Evolutionary conservation across 2,888 invertebrate genomes (phyloP).

Genomic region (Andrena bicolor): DNA sequence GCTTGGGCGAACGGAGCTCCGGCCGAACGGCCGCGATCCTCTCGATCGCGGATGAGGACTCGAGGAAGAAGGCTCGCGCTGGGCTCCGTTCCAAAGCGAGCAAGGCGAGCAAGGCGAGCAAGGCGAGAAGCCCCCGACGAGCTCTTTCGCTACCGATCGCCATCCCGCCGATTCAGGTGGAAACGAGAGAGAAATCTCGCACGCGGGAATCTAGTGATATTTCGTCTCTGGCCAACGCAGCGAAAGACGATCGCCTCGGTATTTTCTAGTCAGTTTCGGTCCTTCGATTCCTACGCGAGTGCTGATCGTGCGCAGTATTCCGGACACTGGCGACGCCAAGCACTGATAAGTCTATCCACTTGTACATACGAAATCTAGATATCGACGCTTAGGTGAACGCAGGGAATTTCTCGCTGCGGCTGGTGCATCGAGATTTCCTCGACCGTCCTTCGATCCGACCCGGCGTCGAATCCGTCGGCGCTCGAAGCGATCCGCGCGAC

Average conservation of each 20-base stretch:
- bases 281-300: slow-evolving; percentile 72
- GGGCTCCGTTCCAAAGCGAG: neutral
- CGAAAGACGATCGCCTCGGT: slow-evolving; percentile 45
- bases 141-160: slow-evolving; percentile 19
- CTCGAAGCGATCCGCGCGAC: too few species aligned
- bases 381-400: slow-evolving; percentile 45
- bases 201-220: slow-evolving; percentile 3
- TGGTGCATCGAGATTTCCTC: slow-evolving; percentile 23
- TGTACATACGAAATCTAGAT: slow-evolving; percentile 75
- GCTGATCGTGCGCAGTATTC: slow-evolving; percentile 77
- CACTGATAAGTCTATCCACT: slow-evolving; percentile 73
- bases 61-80: slow-evolving; percentile 7
- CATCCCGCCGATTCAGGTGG: slow-evolving; percentile 18
- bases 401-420: slow-evolving; percentile 52
- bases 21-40: neutral
- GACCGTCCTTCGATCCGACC: neutral
- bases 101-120: neutral
- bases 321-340: slow-evolving; percentile 70
- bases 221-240: slow-evolving; percentile 42
- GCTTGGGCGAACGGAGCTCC: slow-evolving; percentile 10
- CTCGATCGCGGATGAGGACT: neutral
- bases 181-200: neutral
- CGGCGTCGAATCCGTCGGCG: too few species aligned
- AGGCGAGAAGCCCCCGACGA: slow-evolving; percentile 12
- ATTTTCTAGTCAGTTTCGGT: slow-evolving; percentile 73